Conservation (phyloP, 2,888 invertebrate genomes). For the Phania funesta region DNA sequence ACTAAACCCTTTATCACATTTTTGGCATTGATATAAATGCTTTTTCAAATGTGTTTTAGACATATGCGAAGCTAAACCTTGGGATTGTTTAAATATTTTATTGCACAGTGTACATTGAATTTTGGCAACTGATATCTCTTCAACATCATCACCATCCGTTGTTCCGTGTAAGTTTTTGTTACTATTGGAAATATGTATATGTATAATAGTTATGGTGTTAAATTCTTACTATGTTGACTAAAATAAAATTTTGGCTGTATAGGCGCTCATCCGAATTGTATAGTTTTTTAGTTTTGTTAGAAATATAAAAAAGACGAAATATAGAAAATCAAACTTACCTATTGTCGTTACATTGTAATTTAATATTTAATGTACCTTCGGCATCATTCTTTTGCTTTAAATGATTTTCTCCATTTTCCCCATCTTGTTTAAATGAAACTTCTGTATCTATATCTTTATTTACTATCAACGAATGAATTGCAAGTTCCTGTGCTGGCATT, state of each 20-base stretch:
- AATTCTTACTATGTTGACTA: no score
- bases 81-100: constrained; percentile 4
- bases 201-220: no score
- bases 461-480: neutral
- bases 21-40: constrained; percentile 77
- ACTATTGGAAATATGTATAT: neutral
- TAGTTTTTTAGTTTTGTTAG: no score
- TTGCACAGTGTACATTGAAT: constrained; percentile 68
- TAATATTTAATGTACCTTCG: neutral
- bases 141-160: no score
- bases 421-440: neutral
- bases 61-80: constrained; percentile 69
- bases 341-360: neutral
- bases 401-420: neutral
- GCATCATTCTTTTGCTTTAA: neutral
- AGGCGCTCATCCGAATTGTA: no score
- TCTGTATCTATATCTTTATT: neutral
- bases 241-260: no score
- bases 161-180: neutral
- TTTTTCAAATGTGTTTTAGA: constrained; percentile 55
- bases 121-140: neutral
- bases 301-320: no score
- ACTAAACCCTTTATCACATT: constrained; percentile 67
- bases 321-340: neutral
- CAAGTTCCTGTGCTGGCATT: neutral